Evolutionary conservation across 2,888 invertebrate species (phyloP), one percentile per base, ranked within the genome.

Genomic region (Deroplatys truncata): DNA sequence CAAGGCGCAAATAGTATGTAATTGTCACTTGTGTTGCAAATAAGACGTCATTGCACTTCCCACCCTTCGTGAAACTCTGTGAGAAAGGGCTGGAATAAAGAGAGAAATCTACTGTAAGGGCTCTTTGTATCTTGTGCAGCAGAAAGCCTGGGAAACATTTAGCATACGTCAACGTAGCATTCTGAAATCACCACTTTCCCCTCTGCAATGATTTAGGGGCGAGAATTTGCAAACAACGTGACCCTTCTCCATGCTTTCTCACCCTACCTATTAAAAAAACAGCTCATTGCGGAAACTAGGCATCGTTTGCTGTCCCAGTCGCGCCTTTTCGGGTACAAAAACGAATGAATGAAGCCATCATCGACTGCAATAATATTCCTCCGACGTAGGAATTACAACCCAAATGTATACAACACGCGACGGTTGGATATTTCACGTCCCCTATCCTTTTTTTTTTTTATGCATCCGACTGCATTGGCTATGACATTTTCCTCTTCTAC

Each of bases 401-500:
- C n/a, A 87, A 87, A 87, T 83, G 31, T 87, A 83, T 35, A 87
- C 31, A 43, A 87, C 56, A 72, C 56, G 25, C 56, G 56, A 72
- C 56, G 82, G 35, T 87, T 83, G n/a, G 82, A 28, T 82, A 86
- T 87, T 87, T 87, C 35, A 83, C 56, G 25, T 25, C 28, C 87
- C 87, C 86, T 82, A n/a, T 28, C 87, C 82, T 83, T 56, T 82
- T 83, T 87, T 83, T 56, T 82, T 83, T 87, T 87, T 87, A 87
- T 87, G 56, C 56, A 83, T 87, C 31, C 87, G 87, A 83, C 29
- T 83, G 43, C 87, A 43, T 87, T 35, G 87, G 87, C 72, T 82
- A 28, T 87, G 87, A 87, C 87, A 87, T 88, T 85, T 88, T 84
- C 56, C 83, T 35, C 88, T 88, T 90, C 90, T 88, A 88, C 88